A percentile compares a stretch with the other conserved stretches of the same genome.
Conservation (phyloP, 2,113 vertebrate genomes). For the Speoplatyrhinus poulsoni region DNA sequence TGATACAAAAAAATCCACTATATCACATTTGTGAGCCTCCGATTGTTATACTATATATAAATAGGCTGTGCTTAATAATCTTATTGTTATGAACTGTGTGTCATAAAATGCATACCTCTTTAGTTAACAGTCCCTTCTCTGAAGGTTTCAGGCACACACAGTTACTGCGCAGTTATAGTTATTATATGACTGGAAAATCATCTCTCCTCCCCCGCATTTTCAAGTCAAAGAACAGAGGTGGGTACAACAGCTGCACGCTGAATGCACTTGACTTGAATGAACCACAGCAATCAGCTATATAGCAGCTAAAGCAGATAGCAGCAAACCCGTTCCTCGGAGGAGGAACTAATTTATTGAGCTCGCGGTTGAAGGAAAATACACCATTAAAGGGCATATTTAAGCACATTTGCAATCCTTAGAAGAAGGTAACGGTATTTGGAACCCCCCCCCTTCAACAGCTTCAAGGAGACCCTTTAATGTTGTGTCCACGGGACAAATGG, state of each 20-base stretch:
- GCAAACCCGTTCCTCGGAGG: slow-evolving; percentile 28
- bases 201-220: slow-evolving; percentile 3
- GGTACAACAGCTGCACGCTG: slow-evolving; percentile 19
- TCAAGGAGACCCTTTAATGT: slow-evolving; percentile 68
- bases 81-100: too few relatives aligned
- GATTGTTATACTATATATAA: not conserved
- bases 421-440: slow-evolving; percentile 67
- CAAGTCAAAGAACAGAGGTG: slow-evolving; percentile 28
- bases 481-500: slow-evolving; percentile 68
- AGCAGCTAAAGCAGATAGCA: not conserved
- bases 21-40: not conserved
- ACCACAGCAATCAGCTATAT: slow-evolving; percentile 29
- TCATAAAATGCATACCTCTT: too few relatives aligned
- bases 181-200: slow-evolving; percentile 6
- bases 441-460: slow-evolving; percentile 27
- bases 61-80: too few relatives aligned
- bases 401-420: slow-evolving; percentile 64
- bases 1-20: too few relatives aligned
- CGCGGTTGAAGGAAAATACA: slow-evolving; percentile 45
- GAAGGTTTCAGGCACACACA: not conserved
- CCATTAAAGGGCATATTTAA: slow-evolving; percentile 72
- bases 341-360: slow-evolving; percentile 58
- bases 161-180: slow-evolving; percentile 1
- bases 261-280: slow-evolving; percentile 14
- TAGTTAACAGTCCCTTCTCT: not conserved